Conservation (phyloP, 2,888 invertebrate genomes). For the Chymomyza amoena region DNA sequence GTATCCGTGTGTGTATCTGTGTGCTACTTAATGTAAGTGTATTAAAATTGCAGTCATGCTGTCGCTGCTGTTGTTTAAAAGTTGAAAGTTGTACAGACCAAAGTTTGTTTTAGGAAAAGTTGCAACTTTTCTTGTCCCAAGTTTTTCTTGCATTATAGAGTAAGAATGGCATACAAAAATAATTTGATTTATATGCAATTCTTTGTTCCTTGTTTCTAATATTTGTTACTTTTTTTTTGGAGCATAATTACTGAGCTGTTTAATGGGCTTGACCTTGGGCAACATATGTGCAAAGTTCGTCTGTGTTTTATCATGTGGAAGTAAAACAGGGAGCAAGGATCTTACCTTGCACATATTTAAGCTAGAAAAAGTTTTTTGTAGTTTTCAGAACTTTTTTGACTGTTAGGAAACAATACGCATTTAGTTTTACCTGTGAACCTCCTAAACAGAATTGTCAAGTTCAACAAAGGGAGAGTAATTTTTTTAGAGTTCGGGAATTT, state of each 20-base stretch:
- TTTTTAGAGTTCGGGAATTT: too few species aligned
- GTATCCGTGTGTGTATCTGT: neutral
- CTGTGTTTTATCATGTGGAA: neutral
- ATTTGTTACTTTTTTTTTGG: neutral
- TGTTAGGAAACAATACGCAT: too few species aligned
- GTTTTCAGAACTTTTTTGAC: too few species aligned
- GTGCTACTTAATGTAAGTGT: neutral
- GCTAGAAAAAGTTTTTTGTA: too few species aligned
- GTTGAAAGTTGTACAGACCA: neutral
- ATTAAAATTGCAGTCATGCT: slow-evolving; percentile 8
- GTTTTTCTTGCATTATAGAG: neutral
- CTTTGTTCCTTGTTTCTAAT: neutral
- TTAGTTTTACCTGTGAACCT: too few species aligned
- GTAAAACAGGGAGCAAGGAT: neutral
- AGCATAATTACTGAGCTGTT: neutral
- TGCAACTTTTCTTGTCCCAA: neutral
- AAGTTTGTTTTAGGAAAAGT: neutral
- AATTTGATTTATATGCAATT: neutral
- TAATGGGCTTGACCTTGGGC: neutral
- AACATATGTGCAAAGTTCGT: neutral
- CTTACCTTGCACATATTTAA: neutral
- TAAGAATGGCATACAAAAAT: neutral
- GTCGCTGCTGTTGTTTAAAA: neutral
- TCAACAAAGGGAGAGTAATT: too few species aligned
- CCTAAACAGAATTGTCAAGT: too few species aligned